Evolutionary conservation across 2,888 invertebrate genomes (phyloP).

Genomic region (Thelaira solivaga): DNA sequence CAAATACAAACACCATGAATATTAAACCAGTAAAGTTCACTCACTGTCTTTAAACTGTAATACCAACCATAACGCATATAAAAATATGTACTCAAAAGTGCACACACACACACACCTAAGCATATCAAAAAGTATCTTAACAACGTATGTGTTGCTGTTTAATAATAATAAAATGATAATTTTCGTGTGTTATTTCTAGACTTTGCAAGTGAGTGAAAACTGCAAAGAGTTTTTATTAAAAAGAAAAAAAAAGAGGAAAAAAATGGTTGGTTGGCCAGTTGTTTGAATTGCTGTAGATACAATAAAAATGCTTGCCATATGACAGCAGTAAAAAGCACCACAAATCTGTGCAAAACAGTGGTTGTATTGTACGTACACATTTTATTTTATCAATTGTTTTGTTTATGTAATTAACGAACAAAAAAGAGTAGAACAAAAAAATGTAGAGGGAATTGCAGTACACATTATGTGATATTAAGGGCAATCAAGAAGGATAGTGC

Average conservation of each 20-base stretch:
- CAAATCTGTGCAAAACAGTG: conserved; percentile 53
- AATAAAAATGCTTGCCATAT: neutral
- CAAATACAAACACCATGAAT: conserved; percentile 28
- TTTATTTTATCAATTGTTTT: conserved; percentile 15
- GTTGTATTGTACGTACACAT: conserved; percentile 41
- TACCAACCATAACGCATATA: neutral
- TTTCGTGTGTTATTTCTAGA: neutral
- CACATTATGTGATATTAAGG: too few species aligned
- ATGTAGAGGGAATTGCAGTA: neutral
- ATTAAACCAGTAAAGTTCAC: conserved; percentile 10
- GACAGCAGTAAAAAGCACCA: conserved; percentile 49
- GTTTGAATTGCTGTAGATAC: conserved; percentile 24
- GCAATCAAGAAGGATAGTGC: too few species aligned
- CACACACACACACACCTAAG: neutral
- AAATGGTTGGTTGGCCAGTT: conserved; percentile 43
- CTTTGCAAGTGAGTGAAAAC: neutral
- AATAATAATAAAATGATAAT: too few species aligned
- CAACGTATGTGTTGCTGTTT: too few species aligned
- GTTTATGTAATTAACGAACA: conserved; percentile 47
- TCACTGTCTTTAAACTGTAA: neutral
- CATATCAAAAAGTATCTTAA: too few species aligned
- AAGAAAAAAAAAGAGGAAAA: neutral
- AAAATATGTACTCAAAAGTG: neutral
- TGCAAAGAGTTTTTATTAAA: conserved; percentile 18
- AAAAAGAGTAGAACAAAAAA: neutral